These are phyloP conservation scores for Lophotriccus pileatus DNA, from an alignment of 2,797 vertebrate genomes.

Conservation along the genomic window DNA sequence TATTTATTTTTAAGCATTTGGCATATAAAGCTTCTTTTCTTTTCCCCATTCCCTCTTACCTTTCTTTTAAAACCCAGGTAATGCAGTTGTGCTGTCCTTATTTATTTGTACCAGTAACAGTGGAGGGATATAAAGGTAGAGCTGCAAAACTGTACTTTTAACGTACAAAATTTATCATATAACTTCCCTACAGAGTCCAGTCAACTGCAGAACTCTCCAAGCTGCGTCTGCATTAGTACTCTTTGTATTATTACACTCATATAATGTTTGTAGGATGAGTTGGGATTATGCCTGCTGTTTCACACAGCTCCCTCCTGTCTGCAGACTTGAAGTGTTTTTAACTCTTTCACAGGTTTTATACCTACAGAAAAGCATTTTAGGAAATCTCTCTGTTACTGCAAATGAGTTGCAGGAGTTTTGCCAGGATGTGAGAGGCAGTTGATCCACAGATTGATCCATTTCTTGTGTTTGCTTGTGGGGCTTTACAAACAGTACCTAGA, in stretches of 20 bases:
- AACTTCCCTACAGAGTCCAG: background rate
- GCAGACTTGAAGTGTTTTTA: background rate
- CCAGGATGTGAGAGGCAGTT: background rate
- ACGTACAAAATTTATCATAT: background rate
- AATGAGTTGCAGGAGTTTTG: background rate
- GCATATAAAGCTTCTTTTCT: background rate
- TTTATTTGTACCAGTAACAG: background rate
- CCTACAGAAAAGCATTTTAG: background rate
- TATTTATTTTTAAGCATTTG: background rate
- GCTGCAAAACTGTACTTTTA: background rate
- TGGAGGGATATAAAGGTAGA: background rate
- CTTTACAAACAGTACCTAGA: background rate
- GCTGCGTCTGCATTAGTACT: background rate
- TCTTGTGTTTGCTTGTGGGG: background rate
- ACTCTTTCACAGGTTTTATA: background rate
- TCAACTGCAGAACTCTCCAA: background rate
- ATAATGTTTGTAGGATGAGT: background rate
- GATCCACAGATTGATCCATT: background rate
- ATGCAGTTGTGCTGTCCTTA: background rate
- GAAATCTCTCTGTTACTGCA: background rate
- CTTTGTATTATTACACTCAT: background rate
- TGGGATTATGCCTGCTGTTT: background rate
- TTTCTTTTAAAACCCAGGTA: background rate
- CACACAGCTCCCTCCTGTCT: background rate
- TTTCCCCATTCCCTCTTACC: background rate